These are phyloP conservation scores for Selenia dentaria DNA, from an alignment of 2,888 invertebrate genomes.

Conservation along the genomic window DNA sequence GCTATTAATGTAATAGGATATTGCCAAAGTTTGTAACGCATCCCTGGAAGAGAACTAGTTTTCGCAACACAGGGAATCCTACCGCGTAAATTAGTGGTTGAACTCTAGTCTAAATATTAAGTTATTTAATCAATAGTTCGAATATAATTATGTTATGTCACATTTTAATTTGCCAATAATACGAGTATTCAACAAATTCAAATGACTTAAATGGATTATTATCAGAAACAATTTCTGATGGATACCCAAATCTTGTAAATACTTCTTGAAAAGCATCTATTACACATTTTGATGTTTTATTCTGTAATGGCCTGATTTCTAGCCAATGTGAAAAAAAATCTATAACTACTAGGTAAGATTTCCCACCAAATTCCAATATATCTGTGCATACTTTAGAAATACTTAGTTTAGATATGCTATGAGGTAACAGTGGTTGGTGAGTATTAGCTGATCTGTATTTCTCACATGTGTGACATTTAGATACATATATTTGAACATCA, in stretches of 20 bases:
- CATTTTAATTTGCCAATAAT: too few relatives aligned
- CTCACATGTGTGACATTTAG: neutral
- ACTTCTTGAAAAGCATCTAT: neutral
- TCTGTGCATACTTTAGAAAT: neutral
- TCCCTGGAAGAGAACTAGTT: too few relatives aligned
- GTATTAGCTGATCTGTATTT: constrained; percentile 4
- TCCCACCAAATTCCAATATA: neutral
- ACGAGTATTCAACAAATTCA: neutral
- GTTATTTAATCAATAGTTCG: too few relatives aligned
- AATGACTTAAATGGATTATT: neutral
- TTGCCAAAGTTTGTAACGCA: too few relatives aligned
- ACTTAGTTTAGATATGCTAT: neutral
- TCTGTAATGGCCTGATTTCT: neutral
- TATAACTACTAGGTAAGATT: neutral
- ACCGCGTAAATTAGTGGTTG: too few relatives aligned
- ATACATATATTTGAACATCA: neutral
- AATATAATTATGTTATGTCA: too few relatives aligned
- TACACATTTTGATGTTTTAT: neutral
- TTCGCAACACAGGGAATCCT: too few relatives aligned
- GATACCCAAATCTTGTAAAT: neutral
- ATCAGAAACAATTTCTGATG: neutral
- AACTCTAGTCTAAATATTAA: too few relatives aligned
- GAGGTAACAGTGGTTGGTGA: constrained; percentile 4
- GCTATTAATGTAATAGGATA: too few relatives aligned
- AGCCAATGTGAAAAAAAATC: neutral